These are phyloP conservation scores for Pseudomyrmex concolor DNA, from an alignment of 1,140 invertebrate genomes.

Conservation along the genomic window DNA sequence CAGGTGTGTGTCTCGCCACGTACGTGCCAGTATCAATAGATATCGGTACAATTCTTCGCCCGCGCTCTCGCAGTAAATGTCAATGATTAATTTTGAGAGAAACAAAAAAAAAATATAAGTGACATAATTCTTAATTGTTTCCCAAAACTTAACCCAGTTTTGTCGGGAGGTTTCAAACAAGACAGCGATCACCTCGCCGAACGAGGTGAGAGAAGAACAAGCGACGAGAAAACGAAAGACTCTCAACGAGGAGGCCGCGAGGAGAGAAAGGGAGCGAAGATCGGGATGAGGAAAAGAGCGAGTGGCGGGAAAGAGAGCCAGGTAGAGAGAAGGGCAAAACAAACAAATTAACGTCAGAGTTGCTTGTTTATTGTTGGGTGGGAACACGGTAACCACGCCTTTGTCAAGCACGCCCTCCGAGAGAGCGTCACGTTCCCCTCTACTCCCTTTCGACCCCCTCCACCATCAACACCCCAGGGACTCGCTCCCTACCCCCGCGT, in stretches of 20 bases:
- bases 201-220: constrained; percentile 18
- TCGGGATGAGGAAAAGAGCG: constrained; percentile 11
- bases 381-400: constrained; percentile 83
- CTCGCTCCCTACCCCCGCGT: constrained; percentile 45
- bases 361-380: constrained; percentile 84
- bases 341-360: constrained; percentile 84
- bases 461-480: constrained; percentile 72
- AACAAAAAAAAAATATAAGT: not conserved
- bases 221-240: constrained; percentile 46
- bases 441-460: constrained; percentile 72
- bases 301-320: constrained; percentile 58
- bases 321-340: constrained; percentile 77
- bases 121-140: not conserved
- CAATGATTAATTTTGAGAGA: not conserved
- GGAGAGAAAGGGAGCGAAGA: not conserved
- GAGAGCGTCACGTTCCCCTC: constrained; percentile 72
- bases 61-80: not conserved
- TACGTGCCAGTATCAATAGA: not conserved
- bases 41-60: no score
- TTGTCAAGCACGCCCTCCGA: constrained; percentile 82
- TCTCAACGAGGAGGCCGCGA: not conserved
- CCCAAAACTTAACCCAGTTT: constrained; percentile 22
- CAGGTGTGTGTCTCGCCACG: constrained; percentile 17
- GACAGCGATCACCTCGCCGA: not conserved
- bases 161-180: constrained; percentile 18